A percentile compares a stretch with the other conserved stretches of the same genome.
Conservation (phyloP, 2,888 invertebrate species). For the Stenodera caucasica region DNA sequence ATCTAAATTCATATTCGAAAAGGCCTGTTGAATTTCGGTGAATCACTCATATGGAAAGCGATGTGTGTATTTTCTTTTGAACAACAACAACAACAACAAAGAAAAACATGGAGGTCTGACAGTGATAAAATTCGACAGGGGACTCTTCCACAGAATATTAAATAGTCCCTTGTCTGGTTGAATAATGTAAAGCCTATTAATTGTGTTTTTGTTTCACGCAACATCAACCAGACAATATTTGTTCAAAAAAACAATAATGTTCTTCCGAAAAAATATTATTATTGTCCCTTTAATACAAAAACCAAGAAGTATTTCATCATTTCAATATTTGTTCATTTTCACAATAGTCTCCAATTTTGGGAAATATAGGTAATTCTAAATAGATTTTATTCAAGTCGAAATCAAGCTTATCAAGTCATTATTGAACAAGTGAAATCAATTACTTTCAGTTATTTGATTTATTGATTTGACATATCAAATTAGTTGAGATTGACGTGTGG, state of each 20-base stretch:
- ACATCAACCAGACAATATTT: background rate
- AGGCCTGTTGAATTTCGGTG: too few species aligned
- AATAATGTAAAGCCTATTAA: background rate
- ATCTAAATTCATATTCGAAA: background rate
- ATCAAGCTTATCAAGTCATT: too few species aligned
- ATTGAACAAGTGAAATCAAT: background rate
- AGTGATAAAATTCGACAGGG: background rate
- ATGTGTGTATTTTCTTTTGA: too few species aligned
- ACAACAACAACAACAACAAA: background rate
- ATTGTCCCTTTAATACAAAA: too few species aligned
- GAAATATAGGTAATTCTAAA: too few species aligned
- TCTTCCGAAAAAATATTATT: background rate
- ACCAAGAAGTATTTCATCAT: too few species aligned
- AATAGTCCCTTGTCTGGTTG: background rate
- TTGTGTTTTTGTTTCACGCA: conserved; percentile 2
- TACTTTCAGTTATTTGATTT: background rate
- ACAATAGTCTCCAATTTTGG: too few species aligned
- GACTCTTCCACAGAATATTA: background rate
- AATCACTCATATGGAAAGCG: too few species aligned
- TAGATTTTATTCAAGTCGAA: too few species aligned
- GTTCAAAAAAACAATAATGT: background rate
- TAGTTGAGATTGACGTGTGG: background rate
- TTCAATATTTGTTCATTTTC: too few species aligned
- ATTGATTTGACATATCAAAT: background rate
- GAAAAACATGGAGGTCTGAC: background rate